phyloP scores from a whole-genome alignment of 2,888 invertebrate genomes.

The Antitype chi region DNA sequence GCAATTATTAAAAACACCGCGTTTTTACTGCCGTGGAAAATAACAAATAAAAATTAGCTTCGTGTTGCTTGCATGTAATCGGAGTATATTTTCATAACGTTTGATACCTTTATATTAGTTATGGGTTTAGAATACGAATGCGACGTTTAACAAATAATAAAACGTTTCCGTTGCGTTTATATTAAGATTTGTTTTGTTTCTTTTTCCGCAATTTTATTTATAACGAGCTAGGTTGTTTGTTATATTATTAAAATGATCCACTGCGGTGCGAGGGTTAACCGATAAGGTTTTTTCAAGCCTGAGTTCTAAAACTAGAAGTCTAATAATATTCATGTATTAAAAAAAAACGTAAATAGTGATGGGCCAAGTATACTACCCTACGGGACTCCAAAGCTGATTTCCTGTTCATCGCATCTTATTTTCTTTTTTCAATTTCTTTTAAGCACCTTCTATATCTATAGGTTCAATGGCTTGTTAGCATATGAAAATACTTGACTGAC shows the following conservation, averaged over 20 bases:
- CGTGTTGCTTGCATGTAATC: slow-evolving; percentile 53
- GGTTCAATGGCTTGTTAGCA: not conserved
- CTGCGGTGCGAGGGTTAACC: slow-evolving; percentile 22
- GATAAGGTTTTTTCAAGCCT: not conserved
- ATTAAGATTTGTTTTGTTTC: slow-evolving; percentile 27
- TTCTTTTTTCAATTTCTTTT: not conserved
- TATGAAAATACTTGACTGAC: slow-evolving; percentile 1
- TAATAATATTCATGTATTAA: not conserved
- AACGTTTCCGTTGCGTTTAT: slow-evolving; percentile 45
- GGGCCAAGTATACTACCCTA: not conserved
- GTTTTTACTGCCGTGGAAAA: slow-evolving; percentile 44
- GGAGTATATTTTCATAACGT: slow-evolving; percentile 49
- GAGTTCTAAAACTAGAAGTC: not conserved
- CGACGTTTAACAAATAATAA: slow-evolving; percentile 44
- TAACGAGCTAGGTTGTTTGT: slow-evolving; percentile 9
- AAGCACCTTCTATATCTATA: not conserved
- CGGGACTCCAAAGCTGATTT: not conserved
- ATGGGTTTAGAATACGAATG: slow-evolving; percentile 49
- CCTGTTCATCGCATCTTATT: not conserved
- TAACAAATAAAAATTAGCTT: slow-evolving; percentile 59
- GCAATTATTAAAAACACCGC: slow-evolving; percentile 63
- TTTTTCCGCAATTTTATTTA: slow-evolving; percentile 10
- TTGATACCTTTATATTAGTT: slow-evolving; percentile 48
- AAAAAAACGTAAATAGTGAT: not conserved
- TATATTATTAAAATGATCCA: slow-evolving; percentile 17